A percentile compares a stretch with the other conserved stretches of the same genome.
phyloP scores from a whole-genome alignment of 92 coral and sea anemone genomes.

The Bergia puertoricense region DNA sequence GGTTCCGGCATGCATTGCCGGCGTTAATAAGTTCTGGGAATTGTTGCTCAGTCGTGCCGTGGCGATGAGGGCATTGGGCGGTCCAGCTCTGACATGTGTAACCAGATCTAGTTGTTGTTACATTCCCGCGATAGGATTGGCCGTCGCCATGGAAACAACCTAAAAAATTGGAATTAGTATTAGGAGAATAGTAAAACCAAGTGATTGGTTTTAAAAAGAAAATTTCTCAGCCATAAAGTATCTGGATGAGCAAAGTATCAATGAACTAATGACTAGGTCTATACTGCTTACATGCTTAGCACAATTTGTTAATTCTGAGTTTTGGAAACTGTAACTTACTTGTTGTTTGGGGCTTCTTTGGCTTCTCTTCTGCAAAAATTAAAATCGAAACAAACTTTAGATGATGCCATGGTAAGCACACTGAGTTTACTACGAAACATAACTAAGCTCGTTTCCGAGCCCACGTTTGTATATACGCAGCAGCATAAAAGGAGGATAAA shows the following conservation, averaged over 20 bases:
- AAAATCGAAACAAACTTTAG: neutral
- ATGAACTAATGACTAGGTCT: no score
- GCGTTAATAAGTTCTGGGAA: conserved; percentile 59
- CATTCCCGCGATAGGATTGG: conserved; percentile 69
- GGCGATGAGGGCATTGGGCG: conserved; percentile 79
- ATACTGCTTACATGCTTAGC: no score
- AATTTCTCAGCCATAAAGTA: no score
- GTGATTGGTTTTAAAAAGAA: no score
- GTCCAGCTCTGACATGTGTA: conserved; percentile 74
- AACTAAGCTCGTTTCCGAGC: no score
- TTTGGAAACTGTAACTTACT: neutral
- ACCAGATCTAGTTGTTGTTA: conserved; percentile 64
- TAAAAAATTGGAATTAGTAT: neutral
- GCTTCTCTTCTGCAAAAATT: conserved; percentile 5
- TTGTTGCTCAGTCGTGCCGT: conserved; percentile 48
- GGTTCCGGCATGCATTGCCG: conserved; percentile 82
- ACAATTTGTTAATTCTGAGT: no score
- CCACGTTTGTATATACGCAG: no score
- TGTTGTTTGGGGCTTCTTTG: conserved; percentile 9
- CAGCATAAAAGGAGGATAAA: no score
- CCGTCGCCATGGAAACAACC: conserved; percentile 77
- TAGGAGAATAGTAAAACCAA: neutral
- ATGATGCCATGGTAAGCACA: neutral
- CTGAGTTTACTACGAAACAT: neutral
- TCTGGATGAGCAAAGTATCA: no score